These are phyloP conservation scores for Microplitis deprimator DNA, from an alignment of 2,888 invertebrate genomes.

Conservation along the genomic window DNA sequence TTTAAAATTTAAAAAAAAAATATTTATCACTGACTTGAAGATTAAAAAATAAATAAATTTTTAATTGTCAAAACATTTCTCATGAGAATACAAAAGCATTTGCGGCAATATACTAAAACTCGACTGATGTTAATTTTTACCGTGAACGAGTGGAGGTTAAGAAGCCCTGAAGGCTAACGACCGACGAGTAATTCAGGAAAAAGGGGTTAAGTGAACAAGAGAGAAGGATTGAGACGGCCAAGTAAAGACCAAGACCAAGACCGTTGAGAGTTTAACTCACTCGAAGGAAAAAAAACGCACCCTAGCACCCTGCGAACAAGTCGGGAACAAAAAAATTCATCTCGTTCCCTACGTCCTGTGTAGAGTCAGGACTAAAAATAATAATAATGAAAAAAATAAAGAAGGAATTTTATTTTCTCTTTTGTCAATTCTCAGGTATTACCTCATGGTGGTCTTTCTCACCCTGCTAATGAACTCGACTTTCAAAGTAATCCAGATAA, in stretches of 20 bases:
- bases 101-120: conserved; percentile 9
- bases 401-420: conserved; percentile 22
- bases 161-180: conserved; percentile 35
- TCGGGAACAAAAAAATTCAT: conserved; percentile 22
- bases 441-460: conserved; percentile 8
- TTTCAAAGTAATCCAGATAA: not conserved
- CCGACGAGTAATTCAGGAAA: conserved; percentile 28
- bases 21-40: not conserved
- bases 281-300: conserved; percentile 22
- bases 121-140: conserved; percentile 34
- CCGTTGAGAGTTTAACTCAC: conserved; percentile 10
- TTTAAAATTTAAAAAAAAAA: not conserved
- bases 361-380: not conserved
- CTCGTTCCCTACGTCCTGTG: conserved; percentile 12
- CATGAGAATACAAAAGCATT: conserved; percentile 7
- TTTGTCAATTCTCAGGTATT: conserved; percentile 1
- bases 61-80: conserved; percentile 13
- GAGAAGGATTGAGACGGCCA: conserved; percentile 10
- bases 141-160: conserved; percentile 1
- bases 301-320: conserved; percentile 27
- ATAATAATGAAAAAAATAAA: not conserved
- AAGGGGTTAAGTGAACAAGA: conserved; percentile 37
- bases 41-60: not conserved
- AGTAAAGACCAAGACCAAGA: conserved; percentile 11
- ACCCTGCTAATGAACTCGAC: conserved; percentile 9